These are phyloP conservation scores for Colletes collaris DNA, from an alignment of 2,888 invertebrate genomes.

Conservation along the genomic window DNA sequence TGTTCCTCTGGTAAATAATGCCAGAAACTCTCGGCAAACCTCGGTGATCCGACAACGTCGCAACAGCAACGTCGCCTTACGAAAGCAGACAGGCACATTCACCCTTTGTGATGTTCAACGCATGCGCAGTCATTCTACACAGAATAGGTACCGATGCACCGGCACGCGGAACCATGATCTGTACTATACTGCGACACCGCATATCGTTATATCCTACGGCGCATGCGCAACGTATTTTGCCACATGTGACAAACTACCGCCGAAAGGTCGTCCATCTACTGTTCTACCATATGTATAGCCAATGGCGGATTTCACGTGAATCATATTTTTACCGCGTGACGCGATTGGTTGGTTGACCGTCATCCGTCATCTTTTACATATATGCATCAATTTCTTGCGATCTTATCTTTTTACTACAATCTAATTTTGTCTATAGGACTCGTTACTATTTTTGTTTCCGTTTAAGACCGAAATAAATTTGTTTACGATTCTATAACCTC, in stretches of 20 bases:
- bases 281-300: slow-evolving; percentile 47
- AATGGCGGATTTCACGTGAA: slow-evolving; percentile 60
- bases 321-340: slow-evolving; percentile 59
- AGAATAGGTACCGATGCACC: slow-evolving; percentile 55
- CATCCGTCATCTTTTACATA: slow-evolving; percentile 35
- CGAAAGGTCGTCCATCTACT: slow-evolving; percentile 62
- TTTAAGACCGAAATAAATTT: not conserved
- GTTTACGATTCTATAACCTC: not conserved
- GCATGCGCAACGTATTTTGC: slow-evolving; percentile 63
- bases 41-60: slow-evolving; percentile 54
- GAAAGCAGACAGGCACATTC: slow-evolving; percentile 72
- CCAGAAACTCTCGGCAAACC: slow-evolving; percentile 48
- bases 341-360: slow-evolving; percentile 53
- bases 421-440: slow-evolving; percentile 22
- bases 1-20: slow-evolving; percentile 55
- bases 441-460: not conserved
- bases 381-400: slow-evolving; percentile 11
- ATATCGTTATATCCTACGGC: slow-evolving; percentile 44
- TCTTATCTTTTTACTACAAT: slow-evolving; percentile 31
- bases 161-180: slow-evolving; percentile 65
- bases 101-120: slow-evolving; percentile 68
- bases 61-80: slow-evolving; percentile 64
- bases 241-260: slow-evolving; percentile 67
- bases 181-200: slow-evolving; percentile 49
- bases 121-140: slow-evolving; percentile 67